A percentile compares a stretch with the other conserved stretches of the same genome.
These are phyloP conservation scores for Oxystoma pomonae DNA, from an alignment of 2,888 invertebrate genomes.

Conservation along the genomic window DNA sequence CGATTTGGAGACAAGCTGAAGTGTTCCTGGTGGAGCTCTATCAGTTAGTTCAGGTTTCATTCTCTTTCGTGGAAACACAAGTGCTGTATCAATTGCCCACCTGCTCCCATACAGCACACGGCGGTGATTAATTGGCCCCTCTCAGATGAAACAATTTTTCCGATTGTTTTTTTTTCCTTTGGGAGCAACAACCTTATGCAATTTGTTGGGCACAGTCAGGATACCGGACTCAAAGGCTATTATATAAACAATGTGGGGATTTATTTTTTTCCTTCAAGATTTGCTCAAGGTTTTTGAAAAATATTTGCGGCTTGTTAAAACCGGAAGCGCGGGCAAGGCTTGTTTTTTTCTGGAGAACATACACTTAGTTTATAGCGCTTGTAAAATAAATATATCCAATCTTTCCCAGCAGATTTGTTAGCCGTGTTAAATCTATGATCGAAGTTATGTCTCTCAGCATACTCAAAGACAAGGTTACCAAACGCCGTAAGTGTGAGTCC, in stretches of 20 bases:
- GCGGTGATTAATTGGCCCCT: slow-evolving; percentile 40
- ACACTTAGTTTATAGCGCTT: neutral
- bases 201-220: slow-evolving; percentile 43
- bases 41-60: slow-evolving; percentile 9
- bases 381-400: slow-evolving; percentile 5
- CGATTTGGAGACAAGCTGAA: slow-evolving; percentile 10
- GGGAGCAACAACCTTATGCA: slow-evolving; percentile 38
- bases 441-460: neutral
- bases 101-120: slow-evolving; percentile 37
- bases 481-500: neutral
- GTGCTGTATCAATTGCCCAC: slow-evolving; percentile 37
- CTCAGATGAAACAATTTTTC: slow-evolving; percentile 22
- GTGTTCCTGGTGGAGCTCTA: slow-evolving; percentile 12
- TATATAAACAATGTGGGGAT: slow-evolving; percentile 19
- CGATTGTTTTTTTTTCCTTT: slow-evolving; percentile 44
- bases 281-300: slow-evolving; percentile 15
- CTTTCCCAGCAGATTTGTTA: slow-evolving; percentile 5
- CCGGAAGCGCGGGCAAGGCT: slow-evolving; percentile 14
- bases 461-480: neutral
- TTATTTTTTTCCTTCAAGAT: slow-evolving; percentile 15
- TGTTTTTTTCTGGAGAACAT: slow-evolving; percentile 2
- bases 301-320: slow-evolving; percentile 15
- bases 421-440: slow-evolving; percentile 8
- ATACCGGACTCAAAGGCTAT: slow-evolving; percentile 43
- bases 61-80: slow-evolving; percentile 37